These are phyloP conservation scores for Siniperca undulata DNA, from an alignment of 2,797 vertebrate genomes.

Conservation along the genomic window DNA sequence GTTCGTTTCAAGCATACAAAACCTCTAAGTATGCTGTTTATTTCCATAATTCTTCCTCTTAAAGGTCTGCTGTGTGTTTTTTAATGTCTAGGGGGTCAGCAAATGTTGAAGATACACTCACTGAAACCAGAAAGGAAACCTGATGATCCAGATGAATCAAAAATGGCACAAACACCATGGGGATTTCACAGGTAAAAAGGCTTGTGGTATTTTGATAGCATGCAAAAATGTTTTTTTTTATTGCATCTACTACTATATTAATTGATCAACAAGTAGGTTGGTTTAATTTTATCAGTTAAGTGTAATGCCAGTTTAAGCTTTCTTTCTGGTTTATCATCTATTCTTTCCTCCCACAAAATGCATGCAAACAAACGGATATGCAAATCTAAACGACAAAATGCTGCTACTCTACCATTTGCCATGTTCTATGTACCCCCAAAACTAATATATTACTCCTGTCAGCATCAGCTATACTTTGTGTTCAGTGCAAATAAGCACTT, in stretches of 20 bases:
- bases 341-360: too few species aligned
- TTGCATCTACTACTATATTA: background rate
- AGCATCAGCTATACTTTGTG: background rate
- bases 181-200: constrained; percentile 66
- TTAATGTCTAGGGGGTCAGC: background rate
- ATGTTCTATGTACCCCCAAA: background rate
- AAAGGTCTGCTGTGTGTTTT: background rate
- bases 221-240: too few species aligned
- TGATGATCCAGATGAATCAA: constrained; percentile 35
- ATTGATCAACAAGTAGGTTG: background rate
- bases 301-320: background rate
- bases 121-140: constrained; percentile 9
- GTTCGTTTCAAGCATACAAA: background rate
- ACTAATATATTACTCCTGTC: background rate
- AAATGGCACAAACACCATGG: constrained; percentile 55
- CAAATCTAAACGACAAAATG: background rate
- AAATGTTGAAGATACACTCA: background rate
- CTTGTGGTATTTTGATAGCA: background rate
- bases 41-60: background rate
- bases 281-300: background rate
- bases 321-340: background rate
- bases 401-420: background rate
- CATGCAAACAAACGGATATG: background rate
- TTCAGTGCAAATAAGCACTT: background rate
- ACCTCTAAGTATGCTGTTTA: too few species aligned